These are phyloP conservation scores for Drosophila lacteicornis DNA, from an alignment of 1,140 invertebrate genomes.

Conservation along the genomic window DNA sequence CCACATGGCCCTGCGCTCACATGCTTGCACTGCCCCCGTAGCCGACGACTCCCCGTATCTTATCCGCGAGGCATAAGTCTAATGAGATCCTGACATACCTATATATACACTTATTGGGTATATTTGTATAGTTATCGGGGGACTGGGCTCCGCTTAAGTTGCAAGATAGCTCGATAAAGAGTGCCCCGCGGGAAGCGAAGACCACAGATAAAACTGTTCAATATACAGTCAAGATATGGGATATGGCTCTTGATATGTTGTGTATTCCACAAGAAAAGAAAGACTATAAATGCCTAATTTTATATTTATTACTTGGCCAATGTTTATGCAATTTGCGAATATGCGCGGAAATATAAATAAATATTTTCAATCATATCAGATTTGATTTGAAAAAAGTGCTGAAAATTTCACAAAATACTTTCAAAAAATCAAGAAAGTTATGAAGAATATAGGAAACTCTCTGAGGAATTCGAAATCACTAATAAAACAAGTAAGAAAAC, in stretches of 20 bases:
- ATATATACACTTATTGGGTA: constrained; percentile 9
- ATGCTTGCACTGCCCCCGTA: constrained; percentile 26
- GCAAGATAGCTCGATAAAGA: constrained; percentile 23
- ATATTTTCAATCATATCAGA: not conserved
- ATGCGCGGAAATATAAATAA: constrained; percentile 6
- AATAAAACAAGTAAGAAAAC: no score
- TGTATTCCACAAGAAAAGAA: no score
- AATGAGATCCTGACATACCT: constrained; percentile 65
- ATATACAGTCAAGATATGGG: constrained; percentile 1
- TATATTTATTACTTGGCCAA: constrained; percentile 3
- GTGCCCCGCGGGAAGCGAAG: constrained; percentile 21
- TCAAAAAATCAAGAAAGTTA: no score
- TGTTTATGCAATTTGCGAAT: constrained; percentile 6
- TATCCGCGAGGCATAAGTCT: constrained; percentile 50
- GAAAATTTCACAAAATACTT: not conserved
- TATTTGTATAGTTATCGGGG: constrained; percentile 27
- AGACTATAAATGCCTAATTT: not conserved
- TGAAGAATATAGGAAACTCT: not conserved
- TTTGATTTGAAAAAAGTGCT: constrained; percentile 1
- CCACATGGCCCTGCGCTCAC: constrained; percentile 58
- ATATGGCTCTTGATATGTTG: constrained; percentile 6
- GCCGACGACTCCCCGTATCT: constrained; percentile 42
- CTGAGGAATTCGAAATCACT: no score
- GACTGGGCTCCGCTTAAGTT: constrained; percentile 3
- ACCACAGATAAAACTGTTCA: constrained; percentile 54